These are phyloP conservation scores for Brassicogethes aeneus DNA, from an alignment of 2,888 invertebrate genomes.

Conservation along the genomic window DNA sequence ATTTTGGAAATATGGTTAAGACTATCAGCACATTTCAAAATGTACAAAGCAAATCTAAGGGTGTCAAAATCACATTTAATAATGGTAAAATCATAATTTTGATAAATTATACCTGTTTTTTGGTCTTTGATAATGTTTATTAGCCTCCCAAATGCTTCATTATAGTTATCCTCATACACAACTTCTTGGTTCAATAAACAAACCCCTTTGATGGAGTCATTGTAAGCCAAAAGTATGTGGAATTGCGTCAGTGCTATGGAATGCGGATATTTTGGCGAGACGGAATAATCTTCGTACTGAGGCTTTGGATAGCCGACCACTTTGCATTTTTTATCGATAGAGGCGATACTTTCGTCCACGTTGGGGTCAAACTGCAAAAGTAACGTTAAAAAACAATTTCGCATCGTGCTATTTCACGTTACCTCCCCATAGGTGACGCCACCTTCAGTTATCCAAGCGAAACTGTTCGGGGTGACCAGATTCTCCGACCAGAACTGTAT, in stretches of 20 bases:
- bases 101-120: slow-evolving; percentile 43
- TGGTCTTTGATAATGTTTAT: slow-evolving; percentile 75
- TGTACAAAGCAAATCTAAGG: too few relatives aligned
- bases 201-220: slow-evolving; percentile 74
- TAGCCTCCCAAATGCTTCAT: slow-evolving; percentile 71
- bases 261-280: slow-evolving; percentile 46
- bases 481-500: slow-evolving; percentile 68
- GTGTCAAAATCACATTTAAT: too few relatives aligned
- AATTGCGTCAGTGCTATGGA: slow-evolving; percentile 83
- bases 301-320: slow-evolving; percentile 38
- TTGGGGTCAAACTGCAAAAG: slow-evolving; percentile 42
- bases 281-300: slow-evolving; percentile 32
- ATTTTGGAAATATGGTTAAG: too few relatives aligned
- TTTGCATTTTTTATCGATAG: slow-evolving; percentile 42
- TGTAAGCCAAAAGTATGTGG: slow-evolving; percentile 77
- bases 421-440: slow-evolving; percentile 77
- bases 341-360: slow-evolving; percentile 44
- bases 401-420: slow-evolving; percentile 14
- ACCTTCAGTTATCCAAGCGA: slow-evolving; percentile 82
- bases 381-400: not conserved
- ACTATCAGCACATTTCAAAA: too few relatives aligned
- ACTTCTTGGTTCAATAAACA: slow-evolving; percentile 78
- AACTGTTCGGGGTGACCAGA: slow-evolving; percentile 60
- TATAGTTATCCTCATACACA: slow-evolving; percentile 77
- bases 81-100: not conserved